Evolutionary conservation across 2,113 vertebrate species (phyloP).

Genomic region (Platysternon megacephalum): DNA sequence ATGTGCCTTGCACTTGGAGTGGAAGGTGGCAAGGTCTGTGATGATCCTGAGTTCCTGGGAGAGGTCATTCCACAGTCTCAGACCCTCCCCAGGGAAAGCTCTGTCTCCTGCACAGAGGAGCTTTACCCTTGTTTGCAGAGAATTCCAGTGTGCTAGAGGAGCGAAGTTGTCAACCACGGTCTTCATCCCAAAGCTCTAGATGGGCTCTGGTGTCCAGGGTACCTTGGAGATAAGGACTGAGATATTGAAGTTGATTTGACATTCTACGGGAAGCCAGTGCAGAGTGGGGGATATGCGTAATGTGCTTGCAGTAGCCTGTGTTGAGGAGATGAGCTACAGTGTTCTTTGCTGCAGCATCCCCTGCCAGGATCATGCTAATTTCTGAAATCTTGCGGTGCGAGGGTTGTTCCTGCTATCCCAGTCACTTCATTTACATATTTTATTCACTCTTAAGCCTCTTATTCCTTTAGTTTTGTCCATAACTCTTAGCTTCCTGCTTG

Average conservation of each 20-base stretch:
- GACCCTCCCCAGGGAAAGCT: background rate
- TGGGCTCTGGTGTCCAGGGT: background rate
- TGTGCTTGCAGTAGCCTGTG: background rate
- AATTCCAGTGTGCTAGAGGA: background rate
- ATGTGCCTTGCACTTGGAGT: background rate
- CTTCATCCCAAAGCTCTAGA: background rate
- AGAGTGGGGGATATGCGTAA: background rate
- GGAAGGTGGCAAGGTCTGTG: background rate
- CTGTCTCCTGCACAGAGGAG: background rate
- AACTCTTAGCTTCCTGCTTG: background rate
- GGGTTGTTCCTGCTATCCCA: background rate
- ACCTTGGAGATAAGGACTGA: background rate
- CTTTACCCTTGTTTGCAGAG: background rate
- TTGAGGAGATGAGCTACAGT: background rate
- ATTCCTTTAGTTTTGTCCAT: background rate
- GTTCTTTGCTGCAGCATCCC: background rate
- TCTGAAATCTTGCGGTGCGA: background rate
- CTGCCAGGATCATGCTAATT: background rate
- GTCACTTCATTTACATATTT: background rate
- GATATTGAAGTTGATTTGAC: background rate
- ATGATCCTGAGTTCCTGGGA: background rate
- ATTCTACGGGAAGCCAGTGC: background rate
- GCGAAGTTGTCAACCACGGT: background rate
- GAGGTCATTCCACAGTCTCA: background rate
- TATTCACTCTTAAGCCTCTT: background rate